Conservation (phyloP, 2,113 vertebrate genomes). For the Acanthisitta chloris region DNA sequence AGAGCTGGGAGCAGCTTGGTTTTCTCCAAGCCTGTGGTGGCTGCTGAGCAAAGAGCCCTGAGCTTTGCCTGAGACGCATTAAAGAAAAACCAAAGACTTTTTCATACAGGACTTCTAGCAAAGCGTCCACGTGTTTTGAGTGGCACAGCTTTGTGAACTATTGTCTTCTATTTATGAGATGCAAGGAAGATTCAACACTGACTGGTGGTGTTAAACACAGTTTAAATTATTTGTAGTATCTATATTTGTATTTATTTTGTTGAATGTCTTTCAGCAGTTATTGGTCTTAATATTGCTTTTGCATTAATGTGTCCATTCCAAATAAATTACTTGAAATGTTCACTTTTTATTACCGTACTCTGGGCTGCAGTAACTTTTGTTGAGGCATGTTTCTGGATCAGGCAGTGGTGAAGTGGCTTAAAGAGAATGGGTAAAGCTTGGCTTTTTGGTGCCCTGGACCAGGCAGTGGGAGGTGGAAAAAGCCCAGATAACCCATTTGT, state of each 20-base stretch:
- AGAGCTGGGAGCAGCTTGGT: slow-evolving; percentile 47
- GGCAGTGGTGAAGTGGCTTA: not conserved
- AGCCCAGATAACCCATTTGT: not conserved
- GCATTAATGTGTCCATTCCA: slow-evolving; percentile 68
- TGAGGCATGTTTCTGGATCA: not conserved
- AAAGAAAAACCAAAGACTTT: slow-evolving; percentile 71
- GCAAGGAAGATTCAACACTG: slow-evolving; percentile 49
- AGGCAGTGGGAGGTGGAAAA: not conserved
- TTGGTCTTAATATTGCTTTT: slow-evolving; percentile 75
- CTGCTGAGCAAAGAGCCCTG: slow-evolving; percentile 55
- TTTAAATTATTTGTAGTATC: slow-evolving; percentile 89
- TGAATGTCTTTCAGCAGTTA: slow-evolving; percentile 75
- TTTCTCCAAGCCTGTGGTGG: slow-evolving; percentile 36
- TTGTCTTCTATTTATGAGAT: slow-evolving; percentile 65
- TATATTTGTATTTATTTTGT: slow-evolving; percentile 92
- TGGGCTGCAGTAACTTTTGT: not conserved
- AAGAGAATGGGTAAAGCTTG: not conserved
- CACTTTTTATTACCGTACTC: slow-evolving; percentile 58
- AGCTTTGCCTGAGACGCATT: slow-evolving; percentile 55
- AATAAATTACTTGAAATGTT: slow-evolving; percentile 70
- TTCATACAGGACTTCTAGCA: slow-evolving; percentile 26
- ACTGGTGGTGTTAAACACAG: slow-evolving; percentile 51
- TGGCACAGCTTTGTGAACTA: slow-evolving; percentile 19
- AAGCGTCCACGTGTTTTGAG: slow-evolving; percentile 1
- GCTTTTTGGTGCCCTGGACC: not conserved